phyloP scores from a whole-genome alignment of 2,797 vertebrate species.

The Danio aesculapii region DNA sequence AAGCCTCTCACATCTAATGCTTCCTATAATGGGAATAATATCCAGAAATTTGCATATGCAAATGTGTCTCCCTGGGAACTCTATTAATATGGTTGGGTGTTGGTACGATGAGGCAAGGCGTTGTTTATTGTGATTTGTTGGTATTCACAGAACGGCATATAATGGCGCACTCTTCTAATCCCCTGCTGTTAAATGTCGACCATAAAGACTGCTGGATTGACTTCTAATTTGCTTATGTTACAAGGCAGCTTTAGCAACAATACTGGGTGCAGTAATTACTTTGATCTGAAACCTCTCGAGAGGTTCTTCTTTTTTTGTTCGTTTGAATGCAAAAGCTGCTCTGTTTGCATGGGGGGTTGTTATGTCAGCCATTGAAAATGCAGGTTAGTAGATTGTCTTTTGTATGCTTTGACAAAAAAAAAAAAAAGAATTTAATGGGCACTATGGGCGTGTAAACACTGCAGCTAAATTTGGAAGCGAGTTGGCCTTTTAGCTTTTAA shows the following conservation, averaged over 20 bases:
- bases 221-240: conserved; percentile 56
- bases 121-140: conserved; percentile 63
- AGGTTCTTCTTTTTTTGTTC: neutral
- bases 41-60: conserved; percentile 57
- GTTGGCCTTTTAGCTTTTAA: too few relatives aligned
- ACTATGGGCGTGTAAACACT: neutral
- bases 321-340: conserved; percentile 7
- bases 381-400: neutral
- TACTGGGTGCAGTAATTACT: conserved; percentile 33
- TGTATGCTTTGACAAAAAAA: neutral
- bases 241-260: conserved; percentile 30
- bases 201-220: conserved; percentile 50
- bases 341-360: neutral
- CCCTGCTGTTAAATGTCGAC: conserved; percentile 35
- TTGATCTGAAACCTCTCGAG: conserved; percentile 39
- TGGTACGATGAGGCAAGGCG: conserved; percentile 38
- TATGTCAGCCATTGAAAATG: conserved; percentile 8
- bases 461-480: too few relatives aligned
- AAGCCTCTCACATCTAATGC: neutral
- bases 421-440: neutral
- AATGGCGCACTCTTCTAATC: conserved; percentile 46
- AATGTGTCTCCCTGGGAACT: conserved; percentile 52
- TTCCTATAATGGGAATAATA: neutral
- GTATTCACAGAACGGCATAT: conserved; percentile 47
- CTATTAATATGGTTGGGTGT: conserved; percentile 53